phyloP scores from a whole-genome alignment of 2,888 invertebrate species.

The Coleophora flavipennella region DNA sequence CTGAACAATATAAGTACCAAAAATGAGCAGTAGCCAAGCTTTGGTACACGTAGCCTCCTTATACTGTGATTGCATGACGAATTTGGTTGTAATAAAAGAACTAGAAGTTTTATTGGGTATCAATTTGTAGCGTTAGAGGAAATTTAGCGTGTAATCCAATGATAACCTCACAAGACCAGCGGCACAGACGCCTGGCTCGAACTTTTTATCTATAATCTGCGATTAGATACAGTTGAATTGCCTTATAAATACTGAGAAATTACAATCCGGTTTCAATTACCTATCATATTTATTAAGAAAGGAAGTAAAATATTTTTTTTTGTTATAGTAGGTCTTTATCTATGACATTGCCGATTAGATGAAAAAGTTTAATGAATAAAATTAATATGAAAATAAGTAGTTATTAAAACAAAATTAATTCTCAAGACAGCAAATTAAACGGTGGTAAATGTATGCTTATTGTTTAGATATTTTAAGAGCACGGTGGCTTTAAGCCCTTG shows the following conservation, averaged over 20 bases:
- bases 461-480: too few relatives aligned
- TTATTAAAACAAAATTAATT: too few relatives aligned
- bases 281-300: too few relatives aligned
- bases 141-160: conserved; percentile 61
- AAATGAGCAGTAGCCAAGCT: background rate
- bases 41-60: conserved; percentile 2
- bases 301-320: too few relatives aligned
- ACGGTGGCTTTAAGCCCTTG: too few relatives aligned
- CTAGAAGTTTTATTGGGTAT: conserved; percentile 37
- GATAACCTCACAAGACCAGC: conserved; percentile 61
- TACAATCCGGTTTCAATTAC: conserved; percentile 19
- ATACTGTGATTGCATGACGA: conserved; percentile 38
- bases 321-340: too few relatives aligned
- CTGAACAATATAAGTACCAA: conserved; percentile 13
- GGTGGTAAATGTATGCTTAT: too few relatives aligned
- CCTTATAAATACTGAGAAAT: conserved; percentile 36
- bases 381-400: too few relatives aligned
- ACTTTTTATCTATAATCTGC: conserved; percentile 54
- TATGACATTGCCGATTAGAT: too few relatives aligned
- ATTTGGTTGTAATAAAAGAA: conserved; percentile 40
- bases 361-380: too few relatives aligned
- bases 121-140: conserved; percentile 44
- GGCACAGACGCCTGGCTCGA: conserved; percentile 49
- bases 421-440: too few relatives aligned
- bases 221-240: conserved; percentile 53